Evolutionary conservation across 2,797 vertebrate genomes (phyloP).

Genomic region (Notolepis coatsorum): DNA sequence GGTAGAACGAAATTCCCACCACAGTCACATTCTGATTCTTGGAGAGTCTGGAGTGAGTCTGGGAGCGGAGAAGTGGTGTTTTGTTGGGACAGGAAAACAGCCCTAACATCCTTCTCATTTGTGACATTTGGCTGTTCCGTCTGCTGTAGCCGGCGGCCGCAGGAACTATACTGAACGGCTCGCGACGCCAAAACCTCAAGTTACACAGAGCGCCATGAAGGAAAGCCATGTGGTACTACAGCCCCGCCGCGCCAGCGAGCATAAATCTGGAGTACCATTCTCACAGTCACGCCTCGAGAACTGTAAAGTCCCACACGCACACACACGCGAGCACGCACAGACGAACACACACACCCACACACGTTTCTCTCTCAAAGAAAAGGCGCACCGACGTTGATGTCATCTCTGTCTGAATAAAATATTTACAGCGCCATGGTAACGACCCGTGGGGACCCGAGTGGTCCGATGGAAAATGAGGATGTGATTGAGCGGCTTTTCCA

Average conservation of each 20-base stretch:
- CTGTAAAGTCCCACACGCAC: constrained; percentile 3
- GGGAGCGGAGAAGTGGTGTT: too few relatives aligned
- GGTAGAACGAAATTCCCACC: too few relatives aligned
- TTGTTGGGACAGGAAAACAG: too few relatives aligned
- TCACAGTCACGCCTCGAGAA: constrained; percentile 1
- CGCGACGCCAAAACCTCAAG: not conserved
- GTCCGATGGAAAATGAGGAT: constrained; percentile 25
- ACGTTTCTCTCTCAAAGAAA: not conserved
- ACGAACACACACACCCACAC: not conserved
- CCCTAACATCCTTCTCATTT: not conserved
- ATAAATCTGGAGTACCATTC: too few relatives aligned
- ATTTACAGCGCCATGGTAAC: constrained; percentile 22
- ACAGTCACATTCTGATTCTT: too few relatives aligned
- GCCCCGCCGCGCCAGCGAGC: too few relatives aligned
- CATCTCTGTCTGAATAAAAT: constrained; percentile 10
- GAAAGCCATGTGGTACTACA: too few relatives aligned
- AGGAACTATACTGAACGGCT: constrained; percentile 9
- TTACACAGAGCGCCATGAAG: too few relatives aligned
- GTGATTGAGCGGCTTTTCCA: constrained; percentile 37
- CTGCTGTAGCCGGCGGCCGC: constrained; percentile 23
- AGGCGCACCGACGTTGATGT: constrained; percentile 10
- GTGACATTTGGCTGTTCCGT: not conserved
- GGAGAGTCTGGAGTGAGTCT: too few relatives aligned
- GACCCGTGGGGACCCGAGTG: constrained; percentile 26
- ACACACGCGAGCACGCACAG: not conserved